Conservation (phyloP, 2,888 invertebrate genomes). For the Dolichopus griseipennis region DNA sequence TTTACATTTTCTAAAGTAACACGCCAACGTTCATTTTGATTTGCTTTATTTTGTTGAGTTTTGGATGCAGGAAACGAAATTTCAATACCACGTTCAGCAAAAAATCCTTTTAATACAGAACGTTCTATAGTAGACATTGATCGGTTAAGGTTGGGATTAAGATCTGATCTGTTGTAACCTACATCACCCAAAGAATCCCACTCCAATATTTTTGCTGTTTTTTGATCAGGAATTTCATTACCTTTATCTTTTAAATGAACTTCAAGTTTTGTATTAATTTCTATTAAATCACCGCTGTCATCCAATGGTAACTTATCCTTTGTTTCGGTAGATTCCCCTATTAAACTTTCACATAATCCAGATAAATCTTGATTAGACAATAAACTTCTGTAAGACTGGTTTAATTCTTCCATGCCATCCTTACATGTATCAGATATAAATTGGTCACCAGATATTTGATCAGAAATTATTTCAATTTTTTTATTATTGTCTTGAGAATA, state of each 20-base stretch:
- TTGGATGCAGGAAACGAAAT: conserved; percentile 17
- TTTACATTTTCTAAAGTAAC: conserved; percentile 22
- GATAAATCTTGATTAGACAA: background rate
- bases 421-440: too few species aligned
- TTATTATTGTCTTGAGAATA: too few species aligned
- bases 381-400: background rate
- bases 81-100: conserved; percentile 24
- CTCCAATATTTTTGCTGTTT: conserved; percentile 56
- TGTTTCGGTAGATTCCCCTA: background rate
- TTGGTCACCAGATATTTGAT: too few species aligned
- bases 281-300: background rate
- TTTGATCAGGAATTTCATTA: conserved; percentile 22
- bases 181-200: conserved; percentile 86
- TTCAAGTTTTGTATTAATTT: background rate
- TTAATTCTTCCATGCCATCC: too few species aligned
- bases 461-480: too few species aligned
- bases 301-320: background rate
- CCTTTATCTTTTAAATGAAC: background rate
- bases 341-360: too few species aligned
- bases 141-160: conserved; percentile 42
- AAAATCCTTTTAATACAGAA: conserved; percentile 34
- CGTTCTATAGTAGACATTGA: conserved; percentile 32
- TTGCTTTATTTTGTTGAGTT: background rate
- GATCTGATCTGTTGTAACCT: conserved; percentile 59
- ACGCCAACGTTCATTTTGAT: conserved; percentile 23